Evolutionary conservation across 2,888 invertebrate species (phyloP).

Genomic region (Epinotia brunnichana): DNA sequence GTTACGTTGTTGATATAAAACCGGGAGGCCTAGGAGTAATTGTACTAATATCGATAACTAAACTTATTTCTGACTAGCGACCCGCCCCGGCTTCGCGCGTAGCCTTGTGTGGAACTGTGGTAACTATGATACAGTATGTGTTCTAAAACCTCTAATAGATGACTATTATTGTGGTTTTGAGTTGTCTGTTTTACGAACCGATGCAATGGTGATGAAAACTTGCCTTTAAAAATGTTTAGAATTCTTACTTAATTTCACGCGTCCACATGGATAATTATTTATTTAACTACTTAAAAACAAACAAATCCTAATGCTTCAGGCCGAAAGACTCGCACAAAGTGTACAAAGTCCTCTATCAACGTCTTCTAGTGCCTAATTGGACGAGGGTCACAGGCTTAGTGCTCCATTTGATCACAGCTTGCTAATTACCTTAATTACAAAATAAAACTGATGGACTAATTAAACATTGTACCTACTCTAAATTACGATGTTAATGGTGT

Average conservation of each 20-base stretch:
- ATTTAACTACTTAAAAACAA: neutral
- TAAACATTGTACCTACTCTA: constrained; percentile 1
- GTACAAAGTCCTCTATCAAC: constrained; percentile 15
- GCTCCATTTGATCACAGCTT: constrained; percentile 20
- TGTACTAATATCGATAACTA: neutral
- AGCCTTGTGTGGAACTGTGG: too few relatives aligned
- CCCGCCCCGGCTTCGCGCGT: too few relatives aligned
- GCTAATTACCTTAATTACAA: constrained; percentile 25
- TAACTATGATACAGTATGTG: too few relatives aligned
- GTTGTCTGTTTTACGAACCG: too few relatives aligned
- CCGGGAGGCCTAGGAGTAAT: neutral
- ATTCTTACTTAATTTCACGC: neutral
- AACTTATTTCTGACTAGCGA: too few relatives aligned
- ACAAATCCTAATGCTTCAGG: neutral
- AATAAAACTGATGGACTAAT: constrained; percentile 19
- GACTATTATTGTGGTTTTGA: too few relatives aligned
- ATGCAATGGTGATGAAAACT: too few relatives aligned
- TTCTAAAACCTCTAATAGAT: too few relatives aligned
- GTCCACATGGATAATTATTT: constrained; percentile 2
- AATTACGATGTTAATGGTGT: constrained; percentile 20
- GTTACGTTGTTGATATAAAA: neutral
- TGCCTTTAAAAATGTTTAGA: too few relatives aligned
- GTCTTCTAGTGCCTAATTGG: constrained; percentile 13
- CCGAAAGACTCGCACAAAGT: neutral
- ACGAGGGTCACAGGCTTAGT: constrained; percentile 14